Evolutionary conservation across 2,797 vertebrate species (phyloP).

Genomic region (Sebastes oblongus): DNA sequence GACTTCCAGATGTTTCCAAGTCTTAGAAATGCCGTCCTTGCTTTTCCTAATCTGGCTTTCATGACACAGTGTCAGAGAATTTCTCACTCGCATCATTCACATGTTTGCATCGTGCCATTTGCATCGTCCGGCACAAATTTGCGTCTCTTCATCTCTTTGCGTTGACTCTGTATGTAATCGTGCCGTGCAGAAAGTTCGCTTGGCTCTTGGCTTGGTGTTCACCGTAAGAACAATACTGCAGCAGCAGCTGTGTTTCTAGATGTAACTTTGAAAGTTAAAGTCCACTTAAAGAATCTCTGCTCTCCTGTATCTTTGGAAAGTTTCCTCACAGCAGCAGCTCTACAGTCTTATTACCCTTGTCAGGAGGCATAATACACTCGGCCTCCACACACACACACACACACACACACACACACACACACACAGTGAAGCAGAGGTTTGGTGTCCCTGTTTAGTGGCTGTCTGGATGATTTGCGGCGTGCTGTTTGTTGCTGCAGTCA

Average conservation of each 20-base stretch:
- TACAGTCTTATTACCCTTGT: slow-evolving; percentile 44
- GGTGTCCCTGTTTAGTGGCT: slow-evolving; percentile 38
- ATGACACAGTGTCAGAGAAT: too few species aligned
- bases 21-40: too few species aligned
- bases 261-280: slow-evolving; percentile 8
- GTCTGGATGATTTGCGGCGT: slow-evolving; percentile 54
- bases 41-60: too few species aligned
- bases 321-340: slow-evolving; percentile 30
- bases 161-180: too few species aligned
- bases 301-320: slow-evolving; percentile 29
- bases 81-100: too few species aligned
- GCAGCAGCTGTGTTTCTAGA: neutral
- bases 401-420: neutral
- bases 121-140: too few species aligned
- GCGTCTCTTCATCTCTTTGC: too few species aligned
- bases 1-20: too few species aligned
- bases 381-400: neutral
- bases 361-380: slow-evolving; percentile 32
- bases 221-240: neutral
- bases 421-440: neutral
- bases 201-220: too few species aligned
- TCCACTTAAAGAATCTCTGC: slow-evolving; percentile 1
- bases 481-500: slow-evolving; percentile 50
- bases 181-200: too few species aligned
- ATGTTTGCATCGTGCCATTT: too few species aligned